Evolutionary conservation across 2,113 vertebrate genomes (phyloP).

Genomic region (Octodon degus): DNA sequence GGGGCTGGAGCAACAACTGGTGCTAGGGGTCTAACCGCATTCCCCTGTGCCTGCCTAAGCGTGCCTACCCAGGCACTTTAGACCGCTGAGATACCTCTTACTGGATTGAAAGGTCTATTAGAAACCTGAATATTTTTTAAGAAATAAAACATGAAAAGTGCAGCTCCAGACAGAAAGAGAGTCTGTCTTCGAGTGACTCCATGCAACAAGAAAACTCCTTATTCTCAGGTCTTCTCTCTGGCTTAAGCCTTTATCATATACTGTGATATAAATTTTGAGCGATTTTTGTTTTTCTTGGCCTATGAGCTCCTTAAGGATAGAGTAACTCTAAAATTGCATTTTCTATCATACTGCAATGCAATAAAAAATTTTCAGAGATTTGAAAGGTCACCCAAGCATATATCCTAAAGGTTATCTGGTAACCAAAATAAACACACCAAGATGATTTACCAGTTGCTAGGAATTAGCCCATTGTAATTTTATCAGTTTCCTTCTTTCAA

Average conservation of each 20-base stretch:
- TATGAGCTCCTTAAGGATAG: not conserved
- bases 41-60: too few species aligned
- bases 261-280: not conserved
- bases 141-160: not conserved
- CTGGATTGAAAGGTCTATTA: not conserved
- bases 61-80: too few species aligned
- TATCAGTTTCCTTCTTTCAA: not conserved
- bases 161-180: conserved; percentile 22
- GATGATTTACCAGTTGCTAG: not conserved
- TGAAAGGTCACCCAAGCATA: not conserved
- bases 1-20: too few species aligned
- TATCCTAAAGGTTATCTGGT: not conserved
- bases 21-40: too few species aligned
- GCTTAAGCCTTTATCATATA: not conserved
- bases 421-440: conserved; percentile 9
- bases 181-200: not conserved
- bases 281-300: not conserved
- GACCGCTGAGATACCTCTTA: not conserved
- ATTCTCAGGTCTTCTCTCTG: not conserved
- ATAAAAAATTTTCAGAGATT: not conserved
- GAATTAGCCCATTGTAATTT: not conserved
- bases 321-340: not conserved
- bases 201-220: not conserved
- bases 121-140: not conserved
- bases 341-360: not conserved